A percentile compares a stretch with the other conserved stretches of the same genome.
These are phyloP conservation scores for Meleagris gallopavo DNA, from an alignment of 2,113 vertebrate species.

Conservation along the genomic window DNA sequence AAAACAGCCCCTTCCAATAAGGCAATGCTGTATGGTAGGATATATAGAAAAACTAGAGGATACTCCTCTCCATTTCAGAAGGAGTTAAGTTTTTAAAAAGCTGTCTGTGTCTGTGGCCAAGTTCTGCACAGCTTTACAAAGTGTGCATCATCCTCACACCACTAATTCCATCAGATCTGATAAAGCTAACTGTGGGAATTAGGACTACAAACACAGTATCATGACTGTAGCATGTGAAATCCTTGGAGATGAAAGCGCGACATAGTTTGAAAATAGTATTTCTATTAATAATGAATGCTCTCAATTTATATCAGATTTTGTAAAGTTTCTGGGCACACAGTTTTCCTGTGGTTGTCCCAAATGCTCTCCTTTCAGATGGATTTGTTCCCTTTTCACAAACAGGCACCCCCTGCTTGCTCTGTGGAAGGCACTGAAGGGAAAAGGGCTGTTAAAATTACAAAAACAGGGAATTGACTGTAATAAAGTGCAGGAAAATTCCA, in stretches of 20 bases:
- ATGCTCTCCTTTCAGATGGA: conserved; percentile 2
- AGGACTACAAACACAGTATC: conserved; percentile 34
- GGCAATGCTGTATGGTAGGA: neutral
- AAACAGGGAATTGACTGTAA: conserved; percentile 30
- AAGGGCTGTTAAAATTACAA: conserved; percentile 40
- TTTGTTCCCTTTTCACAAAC: neutral
- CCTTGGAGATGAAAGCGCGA: conserved; percentile 18
- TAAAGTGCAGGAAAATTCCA: conserved; percentile 36
- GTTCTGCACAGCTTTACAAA: neutral
- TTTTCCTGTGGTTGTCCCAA: neutral
- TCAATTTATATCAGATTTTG: conserved; percentile 42
- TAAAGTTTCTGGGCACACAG: neutral
- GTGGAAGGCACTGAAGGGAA: neutral
- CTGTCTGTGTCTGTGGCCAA: neutral
- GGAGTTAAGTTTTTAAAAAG: neutral
- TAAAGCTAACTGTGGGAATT: conserved; percentile 31
- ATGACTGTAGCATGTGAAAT: conserved; percentile 20
- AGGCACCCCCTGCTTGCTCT: neutral
- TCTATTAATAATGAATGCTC: conserved; percentile 52
- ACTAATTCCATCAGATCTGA: conserved; percentile 25
- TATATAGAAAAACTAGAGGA: neutral
- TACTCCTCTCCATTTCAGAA: neutral
- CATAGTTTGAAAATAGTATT: conserved; percentile 52
- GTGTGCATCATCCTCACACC: neutral
- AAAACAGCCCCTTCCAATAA: neutral